phyloP scores from a whole-genome alignment of 2,113 vertebrate genomes.

The Rhinogobius similis region DNA sequence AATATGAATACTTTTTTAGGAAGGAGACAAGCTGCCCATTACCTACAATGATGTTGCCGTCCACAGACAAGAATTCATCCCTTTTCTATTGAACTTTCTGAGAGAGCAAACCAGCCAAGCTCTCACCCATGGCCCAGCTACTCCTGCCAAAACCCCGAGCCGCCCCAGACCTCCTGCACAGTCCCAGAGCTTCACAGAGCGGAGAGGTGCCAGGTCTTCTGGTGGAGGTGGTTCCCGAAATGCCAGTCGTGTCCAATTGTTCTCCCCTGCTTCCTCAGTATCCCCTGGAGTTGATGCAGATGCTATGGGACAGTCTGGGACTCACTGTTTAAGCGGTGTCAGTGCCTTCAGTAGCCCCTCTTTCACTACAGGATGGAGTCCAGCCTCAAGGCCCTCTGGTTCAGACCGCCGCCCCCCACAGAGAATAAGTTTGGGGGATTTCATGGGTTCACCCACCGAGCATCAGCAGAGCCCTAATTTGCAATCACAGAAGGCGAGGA shows the following conservation, averaged over 20 bases:
- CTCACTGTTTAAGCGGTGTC: constrained; percentile 52
- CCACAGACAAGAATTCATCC: constrained; percentile 90
- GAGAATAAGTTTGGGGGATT: constrained; percentile 82
- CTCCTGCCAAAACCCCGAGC: constrained; percentile 89
- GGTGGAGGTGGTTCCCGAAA: constrained; percentile 58
- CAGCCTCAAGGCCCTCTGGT: constrained; percentile 67
- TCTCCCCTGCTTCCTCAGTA: constrained; percentile 70
- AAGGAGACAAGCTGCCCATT: constrained; percentile 51
- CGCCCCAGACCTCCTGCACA: constrained; percentile 71
- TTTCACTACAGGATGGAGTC: constrained; percentile 71
- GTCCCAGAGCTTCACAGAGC: constrained; percentile 59
- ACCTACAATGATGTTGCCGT: constrained; percentile 67
- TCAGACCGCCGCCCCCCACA: constrained; percentile 78
- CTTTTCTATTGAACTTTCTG: constrained; percentile 93
- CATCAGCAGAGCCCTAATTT: constrained; percentile 59
- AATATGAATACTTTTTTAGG: constrained; percentile 59
- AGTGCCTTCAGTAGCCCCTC: constrained; percentile 78
- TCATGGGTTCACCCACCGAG: constrained; percentile 76
- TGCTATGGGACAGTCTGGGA: constrained; percentile 21
- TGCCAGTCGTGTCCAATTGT: constrained; percentile 86
- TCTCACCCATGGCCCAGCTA: constrained; percentile 89
- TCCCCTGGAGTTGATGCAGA: constrained; percentile 64
- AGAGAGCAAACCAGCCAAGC: constrained; percentile 91
- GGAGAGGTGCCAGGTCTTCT: constrained; percentile 55
- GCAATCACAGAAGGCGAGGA: constrained; percentile 76